phyloP scores from a whole-genome alignment of 2,797 vertebrate genomes.

The Chrysocyon brachyurus region DNA sequence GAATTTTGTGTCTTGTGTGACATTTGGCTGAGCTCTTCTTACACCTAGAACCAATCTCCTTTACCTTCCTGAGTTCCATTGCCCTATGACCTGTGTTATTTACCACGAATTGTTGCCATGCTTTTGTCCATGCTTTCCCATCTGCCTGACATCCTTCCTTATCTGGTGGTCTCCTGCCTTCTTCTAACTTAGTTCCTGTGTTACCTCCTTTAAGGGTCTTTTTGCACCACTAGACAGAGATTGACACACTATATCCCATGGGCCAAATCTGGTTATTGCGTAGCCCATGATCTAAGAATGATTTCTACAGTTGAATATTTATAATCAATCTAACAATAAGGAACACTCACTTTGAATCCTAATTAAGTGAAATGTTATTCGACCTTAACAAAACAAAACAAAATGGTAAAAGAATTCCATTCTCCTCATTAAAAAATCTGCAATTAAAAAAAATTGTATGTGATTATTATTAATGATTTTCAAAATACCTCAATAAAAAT shows the following conservation, averaged over 20 bases:
- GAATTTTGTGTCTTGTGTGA: background rate
- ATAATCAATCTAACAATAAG: background rate
- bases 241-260: background rate
- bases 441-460: background rate
- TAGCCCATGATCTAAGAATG: background rate
- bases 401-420: background rate
- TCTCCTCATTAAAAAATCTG: background rate
- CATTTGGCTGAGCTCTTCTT: background rate
- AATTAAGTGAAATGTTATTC: background rate
- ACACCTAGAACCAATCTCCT: background rate
- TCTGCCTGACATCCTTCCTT: background rate
- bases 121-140: background rate
- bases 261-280: background rate
- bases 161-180: background rate
- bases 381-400: background rate
- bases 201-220: background rate
- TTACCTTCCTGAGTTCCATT: background rate
- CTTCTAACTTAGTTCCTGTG: background rate
- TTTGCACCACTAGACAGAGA: background rate
- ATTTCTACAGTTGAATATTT: background rate
- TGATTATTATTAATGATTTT: background rate
- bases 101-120: background rate
- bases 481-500: background rate
- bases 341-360: background rate
- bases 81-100: background rate